Evolutionary conservation across 2,797 vertebrate species (phyloP).

Genomic region (Lemur catta): DNA sequence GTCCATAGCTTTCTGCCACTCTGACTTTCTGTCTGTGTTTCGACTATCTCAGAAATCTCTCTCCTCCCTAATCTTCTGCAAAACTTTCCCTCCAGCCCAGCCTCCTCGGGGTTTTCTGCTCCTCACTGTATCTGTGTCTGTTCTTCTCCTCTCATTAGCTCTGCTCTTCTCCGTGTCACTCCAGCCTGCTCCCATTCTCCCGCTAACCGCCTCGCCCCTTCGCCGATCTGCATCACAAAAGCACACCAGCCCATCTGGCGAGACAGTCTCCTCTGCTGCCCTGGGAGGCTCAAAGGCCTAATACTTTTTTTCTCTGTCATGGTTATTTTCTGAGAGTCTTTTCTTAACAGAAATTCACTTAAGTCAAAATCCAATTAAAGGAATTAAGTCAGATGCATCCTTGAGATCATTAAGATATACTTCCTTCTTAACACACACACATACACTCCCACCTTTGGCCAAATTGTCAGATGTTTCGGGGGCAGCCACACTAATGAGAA

Average conservation of each 20-base stretch:
- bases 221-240: neutral
- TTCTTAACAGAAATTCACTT: slow-evolving; percentile 3
- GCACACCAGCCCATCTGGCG: neutral
- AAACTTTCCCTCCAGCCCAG: neutral
- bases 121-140: fast-evolving
- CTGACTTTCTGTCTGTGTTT: neutral
- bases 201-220: neutral
- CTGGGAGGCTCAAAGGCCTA: neutral
- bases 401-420: neutral
- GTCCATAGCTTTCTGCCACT: neutral
- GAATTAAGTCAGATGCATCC: neutral
- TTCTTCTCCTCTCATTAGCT: neutral
- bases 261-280: fast-evolving
- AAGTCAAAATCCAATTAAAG: slow-evolving; percentile 5
- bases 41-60: neutral
- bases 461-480: neutral
- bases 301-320: neutral
- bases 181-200: neutral
- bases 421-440: neutral
- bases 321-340: neutral
- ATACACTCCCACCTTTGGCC: neutral
- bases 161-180: neutral
- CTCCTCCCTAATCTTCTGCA: neutral
- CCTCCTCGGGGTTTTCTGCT: neutral
- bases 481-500: neutral